A percentile compares a stretch with the other conserved stretches of the same genome.
Conservation (phyloP, 2,888 invertebrate species). For the Agrotis segetum region DNA sequence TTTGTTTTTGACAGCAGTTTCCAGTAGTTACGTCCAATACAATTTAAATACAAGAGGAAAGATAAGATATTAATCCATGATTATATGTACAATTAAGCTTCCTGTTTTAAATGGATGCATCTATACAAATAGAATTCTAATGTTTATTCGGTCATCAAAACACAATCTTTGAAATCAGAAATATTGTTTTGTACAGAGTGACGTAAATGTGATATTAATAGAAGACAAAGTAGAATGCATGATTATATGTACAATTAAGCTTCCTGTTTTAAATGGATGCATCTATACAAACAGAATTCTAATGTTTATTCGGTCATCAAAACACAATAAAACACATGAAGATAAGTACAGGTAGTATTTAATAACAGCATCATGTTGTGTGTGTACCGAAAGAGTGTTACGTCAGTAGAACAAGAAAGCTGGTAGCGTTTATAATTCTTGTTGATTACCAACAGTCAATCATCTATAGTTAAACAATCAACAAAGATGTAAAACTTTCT, state of each 20-base stretch:
- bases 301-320: slow-evolving; percentile 8
- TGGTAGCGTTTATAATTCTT: slow-evolving; percentile 75
- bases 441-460: slow-evolving; percentile 76
- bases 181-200: slow-evolving; percentile 17
- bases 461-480: slow-evolving; percentile 82
- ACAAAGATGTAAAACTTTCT: slow-evolving; percentile 74
- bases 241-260: slow-evolving; percentile 8
- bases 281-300: slow-evolving; percentile 17
- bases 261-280: slow-evolving; percentile 38
- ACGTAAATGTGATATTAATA: slow-evolving; percentile 33
- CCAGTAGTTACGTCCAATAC: slow-evolving; percentile 19
- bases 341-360: slow-evolving; percentile 48
- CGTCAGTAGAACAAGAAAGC: slow-evolving; percentile 71
- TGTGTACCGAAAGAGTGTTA: slow-evolving; percentile 72
- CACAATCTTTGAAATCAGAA: slow-evolving; percentile 20
- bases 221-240: slow-evolving; percentile 16
- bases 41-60: slow-evolving; percentile 33
- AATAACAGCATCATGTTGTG: slow-evolving; percentile 38
- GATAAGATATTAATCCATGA: slow-evolving; percentile 2
- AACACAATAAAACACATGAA: slow-evolving; percentile 24
- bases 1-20: slow-evolving; percentile 40
- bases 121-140: slow-evolving; percentile 19
- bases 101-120: slow-evolving; percentile 30
- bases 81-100: slow-evolving; percentile 20
- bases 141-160: slow-evolving; percentile 10